phyloP scores from a whole-genome alignment of 2,888 invertebrate species.

The Yponomeuta cagnagella region DNA sequence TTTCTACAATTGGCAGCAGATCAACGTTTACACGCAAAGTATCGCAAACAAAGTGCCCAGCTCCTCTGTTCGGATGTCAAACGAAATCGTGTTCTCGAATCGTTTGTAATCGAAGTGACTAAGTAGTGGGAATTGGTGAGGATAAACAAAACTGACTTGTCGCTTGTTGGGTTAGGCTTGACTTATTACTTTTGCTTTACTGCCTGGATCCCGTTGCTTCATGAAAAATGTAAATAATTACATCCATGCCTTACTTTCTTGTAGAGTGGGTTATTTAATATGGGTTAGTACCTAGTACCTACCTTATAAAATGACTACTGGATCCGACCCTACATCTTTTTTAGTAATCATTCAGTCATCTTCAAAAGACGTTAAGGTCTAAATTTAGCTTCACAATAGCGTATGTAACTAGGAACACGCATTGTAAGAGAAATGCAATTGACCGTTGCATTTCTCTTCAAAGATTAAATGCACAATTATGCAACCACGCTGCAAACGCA shows the following conservation, averaged over 20 bases:
- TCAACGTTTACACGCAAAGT: neutral
- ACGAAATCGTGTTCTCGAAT: neutral
- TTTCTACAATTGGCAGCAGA: too few species aligned
- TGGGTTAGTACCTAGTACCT: too few species aligned
- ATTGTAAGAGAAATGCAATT: neutral
- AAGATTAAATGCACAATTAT: neutral
- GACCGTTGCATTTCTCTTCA: neutral
- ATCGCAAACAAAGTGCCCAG: neutral
- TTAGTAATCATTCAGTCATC: too few species aligned
- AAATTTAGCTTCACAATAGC: too few species aligned
- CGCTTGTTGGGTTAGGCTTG: neutral
- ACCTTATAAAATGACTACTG: too few species aligned
- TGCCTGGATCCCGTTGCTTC: neutral
- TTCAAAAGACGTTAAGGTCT: too few species aligned
- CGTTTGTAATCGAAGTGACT: neutral
- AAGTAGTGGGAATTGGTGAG: neutral
- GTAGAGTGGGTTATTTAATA: neutral
- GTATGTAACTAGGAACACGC: too few species aligned
- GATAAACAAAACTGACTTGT: neutral
- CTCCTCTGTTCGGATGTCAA: neutral
- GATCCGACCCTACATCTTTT: neutral
- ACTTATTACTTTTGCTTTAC: neutral
- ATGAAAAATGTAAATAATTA: neutral
- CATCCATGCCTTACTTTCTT: neutral
- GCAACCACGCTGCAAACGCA: neutral